Evolutionary conservation across 2,113 vertebrate genomes (phyloP).

Genomic region (Larimichthys crocea): DNA sequence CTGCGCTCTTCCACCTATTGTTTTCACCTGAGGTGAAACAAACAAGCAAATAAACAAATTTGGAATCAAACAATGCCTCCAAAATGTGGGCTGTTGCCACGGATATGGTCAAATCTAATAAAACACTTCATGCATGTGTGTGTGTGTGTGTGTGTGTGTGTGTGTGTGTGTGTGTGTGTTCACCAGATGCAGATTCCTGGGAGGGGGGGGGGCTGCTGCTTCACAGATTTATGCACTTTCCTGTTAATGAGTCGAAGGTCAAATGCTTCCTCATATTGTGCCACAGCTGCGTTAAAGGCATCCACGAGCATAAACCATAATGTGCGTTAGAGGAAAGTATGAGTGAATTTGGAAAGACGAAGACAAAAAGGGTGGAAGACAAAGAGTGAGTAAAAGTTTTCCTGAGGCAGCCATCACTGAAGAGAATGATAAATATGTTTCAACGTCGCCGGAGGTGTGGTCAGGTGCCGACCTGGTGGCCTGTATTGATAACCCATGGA

Average conservation of each 20-base stretch:
- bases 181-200: constrained; percentile 50
- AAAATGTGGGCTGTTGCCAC: constrained; percentile 3
- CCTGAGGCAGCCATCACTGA: constrained; percentile 10
- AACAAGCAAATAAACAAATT: constrained; percentile 45
- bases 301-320: constrained; percentile 2
- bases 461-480: constrained; percentile 9
- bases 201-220: background rate
- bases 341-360: constrained; percentile 1
- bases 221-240: constrained; percentile 50
- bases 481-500: background rate
- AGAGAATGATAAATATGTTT: constrained; percentile 34
- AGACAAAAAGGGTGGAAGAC: background rate
- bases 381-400: constrained; percentile 11
- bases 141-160: constrained; percentile 4
- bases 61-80: background rate
- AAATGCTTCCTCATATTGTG: constrained; percentile 65
- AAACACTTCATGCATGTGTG: background rate
- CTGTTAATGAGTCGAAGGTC: constrained; percentile 48
- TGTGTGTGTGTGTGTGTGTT: constrained; percentile 21
- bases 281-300: constrained; percentile 45
- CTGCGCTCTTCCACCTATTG: constrained; percentile 62
- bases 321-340: background rate
- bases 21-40: constrained; percentile 44
- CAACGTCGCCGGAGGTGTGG: background rate
- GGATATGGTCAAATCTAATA: constrained; percentile 2